Evolutionary conservation across 2,888 invertebrate species (phyloP).

Genomic region (Dasysyrphus tricinctus): DNA sequence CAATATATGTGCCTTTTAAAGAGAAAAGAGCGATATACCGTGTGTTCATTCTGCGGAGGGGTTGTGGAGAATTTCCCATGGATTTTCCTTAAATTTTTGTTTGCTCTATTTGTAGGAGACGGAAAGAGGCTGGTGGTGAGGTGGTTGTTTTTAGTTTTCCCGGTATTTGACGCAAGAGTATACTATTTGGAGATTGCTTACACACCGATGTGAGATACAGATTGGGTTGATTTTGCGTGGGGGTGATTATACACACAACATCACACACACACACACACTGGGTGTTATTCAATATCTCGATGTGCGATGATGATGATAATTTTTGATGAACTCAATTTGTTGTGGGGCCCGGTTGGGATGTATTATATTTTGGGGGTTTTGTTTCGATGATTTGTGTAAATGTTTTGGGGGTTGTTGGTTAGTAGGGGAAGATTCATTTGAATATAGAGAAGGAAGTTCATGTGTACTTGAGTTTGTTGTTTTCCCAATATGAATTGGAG

Average conservation of each 20-base stretch:
- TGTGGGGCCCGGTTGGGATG: background rate
- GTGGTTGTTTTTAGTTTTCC: constrained; percentile 60
- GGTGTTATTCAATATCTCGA: constrained; percentile 34
- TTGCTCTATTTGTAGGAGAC: background rate
- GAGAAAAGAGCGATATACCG: constrained; percentile 12
- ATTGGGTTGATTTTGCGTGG: constrained; percentile 41
- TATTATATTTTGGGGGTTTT: background rate
- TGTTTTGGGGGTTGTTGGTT: background rate
- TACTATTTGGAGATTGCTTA: constrained; percentile 50
- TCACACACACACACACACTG: constrained; percentile 10
- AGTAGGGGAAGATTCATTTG: constrained; percentile 24
- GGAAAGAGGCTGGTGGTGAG: background rate
- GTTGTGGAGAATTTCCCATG: constrained; percentile 56
- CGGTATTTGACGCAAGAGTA: constrained; percentile 69
- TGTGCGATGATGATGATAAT: constrained; percentile 20
- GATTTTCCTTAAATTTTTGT: constrained; percentile 28
- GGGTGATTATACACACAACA: constrained; percentile 39
- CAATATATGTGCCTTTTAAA: constrained; percentile 29
- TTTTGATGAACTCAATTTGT: constrained; percentile 38
- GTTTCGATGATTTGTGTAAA: constrained; percentile 22
- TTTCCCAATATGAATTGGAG: background rate
- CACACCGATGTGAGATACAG: constrained; percentile 31
- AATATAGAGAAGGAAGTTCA: constrained; percentile 33
- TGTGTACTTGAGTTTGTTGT: constrained; percentile 50
- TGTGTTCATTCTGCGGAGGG: constrained; percentile 40